Conservation (phyloP, 2,797 vertebrate species). For the Brotogeris chrysoptera region DNA sequence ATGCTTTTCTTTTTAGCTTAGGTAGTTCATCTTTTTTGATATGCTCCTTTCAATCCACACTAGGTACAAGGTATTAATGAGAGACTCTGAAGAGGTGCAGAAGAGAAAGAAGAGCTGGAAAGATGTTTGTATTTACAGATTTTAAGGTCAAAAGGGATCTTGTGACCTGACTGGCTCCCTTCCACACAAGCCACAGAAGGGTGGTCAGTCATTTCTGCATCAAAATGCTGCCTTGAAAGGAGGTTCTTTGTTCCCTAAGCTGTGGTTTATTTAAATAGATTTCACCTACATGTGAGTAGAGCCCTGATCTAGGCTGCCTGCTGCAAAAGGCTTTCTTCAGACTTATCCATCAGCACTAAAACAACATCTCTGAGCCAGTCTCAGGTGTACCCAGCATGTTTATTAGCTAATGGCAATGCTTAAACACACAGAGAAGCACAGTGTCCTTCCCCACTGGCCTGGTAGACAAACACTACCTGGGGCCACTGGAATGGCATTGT, state of each 20-base stretch:
- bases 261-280: not conserved
- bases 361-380: slow-evolving; percentile 35
- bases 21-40: not conserved
- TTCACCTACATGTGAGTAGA: not conserved
- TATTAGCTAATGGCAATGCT: slow-evolving; percentile 26
- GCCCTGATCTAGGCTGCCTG: not conserved
- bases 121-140: not conserved
- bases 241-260: slow-evolving; percentile 34
- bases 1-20: not conserved
- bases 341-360: slow-evolving; percentile 46
- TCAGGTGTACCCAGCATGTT: not conserved
- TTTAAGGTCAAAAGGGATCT: not conserved
- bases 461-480: not conserved
- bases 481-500: not conserved
- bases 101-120: not conserved
- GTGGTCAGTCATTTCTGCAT: not conserved
- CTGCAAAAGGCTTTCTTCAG: slow-evolving; percentile 13
- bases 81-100: not conserved
- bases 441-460: not conserved
- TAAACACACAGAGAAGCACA: not conserved
- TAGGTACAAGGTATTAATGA: not conserved
- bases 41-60: not conserved
- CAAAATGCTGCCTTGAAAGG: not conserved
- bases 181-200: not conserved
- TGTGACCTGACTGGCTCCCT: not conserved